Conservation (phyloP, 2,113 vertebrate species). For the Eidolon helvum region DNA sequence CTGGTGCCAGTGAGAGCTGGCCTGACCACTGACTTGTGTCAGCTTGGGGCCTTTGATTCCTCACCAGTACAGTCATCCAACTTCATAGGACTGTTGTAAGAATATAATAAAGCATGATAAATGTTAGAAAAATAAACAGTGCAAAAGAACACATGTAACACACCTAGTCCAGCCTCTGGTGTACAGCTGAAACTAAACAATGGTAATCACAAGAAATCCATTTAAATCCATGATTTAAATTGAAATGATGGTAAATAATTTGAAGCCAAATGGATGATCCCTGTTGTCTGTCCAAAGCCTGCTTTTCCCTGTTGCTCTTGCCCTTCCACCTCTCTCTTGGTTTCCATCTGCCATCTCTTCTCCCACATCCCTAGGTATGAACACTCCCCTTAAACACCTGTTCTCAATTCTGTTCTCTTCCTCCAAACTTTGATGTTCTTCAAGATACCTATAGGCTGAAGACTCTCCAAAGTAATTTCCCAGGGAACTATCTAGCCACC, state of each 20-base stretch:
- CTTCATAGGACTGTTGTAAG: neutral
- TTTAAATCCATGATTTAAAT: neutral
- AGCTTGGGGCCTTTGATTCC: neutral
- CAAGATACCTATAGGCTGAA: neutral
- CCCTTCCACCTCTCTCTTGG: accelerated
- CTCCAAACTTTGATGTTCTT: neutral
- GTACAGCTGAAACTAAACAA: neutral
- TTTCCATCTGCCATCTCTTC: neutral
- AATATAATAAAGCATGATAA: neutral
- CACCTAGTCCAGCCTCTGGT: neutral
- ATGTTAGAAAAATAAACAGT: neutral
- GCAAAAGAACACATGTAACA: neutral
- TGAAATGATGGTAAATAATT: neutral
- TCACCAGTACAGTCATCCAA: neutral
- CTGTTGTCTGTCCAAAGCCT: neutral
- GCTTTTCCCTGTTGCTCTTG: neutral
- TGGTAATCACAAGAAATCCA: neutral
- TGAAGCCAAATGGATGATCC: neutral
- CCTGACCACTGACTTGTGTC: neutral
- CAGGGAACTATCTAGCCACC: neutral
- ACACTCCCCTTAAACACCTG: accelerated
- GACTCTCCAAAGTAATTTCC: neutral
- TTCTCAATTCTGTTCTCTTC: neutral
- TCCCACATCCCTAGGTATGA: neutral
- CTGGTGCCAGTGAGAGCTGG: accelerated